Conservation (phyloP, 2,797 vertebrate genomes). For the Champsocephalus gunnari region DNA sequence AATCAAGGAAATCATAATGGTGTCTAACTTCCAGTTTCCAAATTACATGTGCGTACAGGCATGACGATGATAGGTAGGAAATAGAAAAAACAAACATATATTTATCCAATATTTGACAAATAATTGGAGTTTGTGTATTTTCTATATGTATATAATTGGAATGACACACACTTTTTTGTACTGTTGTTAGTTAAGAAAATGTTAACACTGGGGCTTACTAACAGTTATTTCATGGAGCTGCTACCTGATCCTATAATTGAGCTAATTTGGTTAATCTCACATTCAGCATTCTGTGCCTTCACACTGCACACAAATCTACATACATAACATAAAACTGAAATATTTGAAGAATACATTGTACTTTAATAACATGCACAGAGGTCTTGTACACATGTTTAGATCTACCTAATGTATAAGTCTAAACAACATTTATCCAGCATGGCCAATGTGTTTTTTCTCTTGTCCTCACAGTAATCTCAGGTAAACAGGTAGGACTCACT, state of each 20-base stretch:
- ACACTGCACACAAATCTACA: neutral
- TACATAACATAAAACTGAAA: neutral
- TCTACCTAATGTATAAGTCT: neutral
- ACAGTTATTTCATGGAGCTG: slow-evolving; percentile 5
- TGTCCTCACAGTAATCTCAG: neutral
- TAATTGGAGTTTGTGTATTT: neutral
- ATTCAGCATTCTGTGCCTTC: neutral
- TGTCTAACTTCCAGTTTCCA: neutral
- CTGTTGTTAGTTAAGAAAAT: neutral
- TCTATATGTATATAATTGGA: neutral
- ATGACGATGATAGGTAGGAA: neutral
- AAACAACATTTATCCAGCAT: neutral
- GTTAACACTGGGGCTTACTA: neutral
- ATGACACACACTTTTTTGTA: neutral
- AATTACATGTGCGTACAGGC: neutral
- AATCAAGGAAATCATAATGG: neutral
- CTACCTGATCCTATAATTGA: slow-evolving; percentile 8
- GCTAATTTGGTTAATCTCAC: slow-evolving; percentile 4
- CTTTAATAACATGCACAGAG: neutral
- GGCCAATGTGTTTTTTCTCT: neutral
- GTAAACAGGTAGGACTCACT: slow-evolving; percentile 60
- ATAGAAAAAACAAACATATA: neutral
- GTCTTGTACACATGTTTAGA: neutral
- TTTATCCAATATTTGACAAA: neutral
- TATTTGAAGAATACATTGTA: neutral